Evolutionary conservation across 2,797 vertebrate species (phyloP).

Genomic region (Buphagus erythrorhynchus): DNA sequence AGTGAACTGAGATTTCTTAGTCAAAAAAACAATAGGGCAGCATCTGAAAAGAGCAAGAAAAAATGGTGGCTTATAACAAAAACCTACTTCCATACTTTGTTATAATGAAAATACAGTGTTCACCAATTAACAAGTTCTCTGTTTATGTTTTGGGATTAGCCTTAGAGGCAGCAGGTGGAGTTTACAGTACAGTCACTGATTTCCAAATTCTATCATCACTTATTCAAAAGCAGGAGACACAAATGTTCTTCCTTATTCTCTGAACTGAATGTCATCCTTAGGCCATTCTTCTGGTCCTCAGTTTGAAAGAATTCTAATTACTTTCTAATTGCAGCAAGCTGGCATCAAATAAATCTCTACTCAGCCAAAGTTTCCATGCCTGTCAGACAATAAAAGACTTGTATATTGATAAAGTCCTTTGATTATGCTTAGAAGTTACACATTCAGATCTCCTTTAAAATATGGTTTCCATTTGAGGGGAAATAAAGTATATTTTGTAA

Average conservation of each 20-base stretch:
- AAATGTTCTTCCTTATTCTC: neutral
- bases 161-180: neutral
- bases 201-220: neutral
- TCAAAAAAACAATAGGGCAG: fast-evolving
- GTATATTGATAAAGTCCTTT: neutral
- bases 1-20: neutral
- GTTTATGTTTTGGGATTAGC: neutral
- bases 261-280: neutral
- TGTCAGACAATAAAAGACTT: neutral
- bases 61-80: neutral
- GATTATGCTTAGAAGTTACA: neutral
- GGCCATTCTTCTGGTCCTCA: neutral
- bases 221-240: neutral
- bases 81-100: neutral
- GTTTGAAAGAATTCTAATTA: constrained; percentile 39
- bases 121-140: neutral
- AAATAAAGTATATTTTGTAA: constrained; percentile 11
- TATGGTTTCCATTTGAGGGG: neutral
- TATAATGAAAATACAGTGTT: neutral
- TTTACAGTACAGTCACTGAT: neutral
- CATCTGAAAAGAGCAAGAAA: neutral
- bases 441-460: neutral
- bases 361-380: neutral
- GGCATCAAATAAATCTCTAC: constrained; percentile 29
- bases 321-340: constrained; percentile 38